Conservation (phyloP, 2,113 vertebrate species). For the Pomatorhinus ruficollis region DNA sequence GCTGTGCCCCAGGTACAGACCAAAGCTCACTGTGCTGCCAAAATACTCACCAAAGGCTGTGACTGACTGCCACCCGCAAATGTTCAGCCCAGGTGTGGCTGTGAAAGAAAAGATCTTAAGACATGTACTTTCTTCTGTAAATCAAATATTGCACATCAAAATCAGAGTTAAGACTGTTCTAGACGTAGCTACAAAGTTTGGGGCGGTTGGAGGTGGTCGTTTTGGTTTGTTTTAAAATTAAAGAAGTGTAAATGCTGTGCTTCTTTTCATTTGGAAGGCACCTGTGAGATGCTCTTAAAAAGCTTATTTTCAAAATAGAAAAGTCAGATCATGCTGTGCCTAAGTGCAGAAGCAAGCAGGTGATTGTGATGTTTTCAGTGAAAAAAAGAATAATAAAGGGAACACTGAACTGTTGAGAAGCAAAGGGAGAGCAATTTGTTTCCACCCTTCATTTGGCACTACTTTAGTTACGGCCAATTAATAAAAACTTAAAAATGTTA, state of each 20-base stretch:
- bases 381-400: not conserved
- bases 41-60: not conserved
- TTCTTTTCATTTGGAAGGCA: not conserved
- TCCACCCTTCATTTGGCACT: not conserved
- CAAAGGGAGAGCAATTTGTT: not conserved
- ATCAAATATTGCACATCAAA: not conserved
- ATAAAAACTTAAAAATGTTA: too few species aligned
- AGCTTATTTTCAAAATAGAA: not conserved
- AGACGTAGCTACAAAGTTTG: not conserved
- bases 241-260: not conserved
- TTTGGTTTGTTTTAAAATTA: not conserved
- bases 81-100: not conserved
- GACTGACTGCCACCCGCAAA: not conserved
- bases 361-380: fast-evolving
- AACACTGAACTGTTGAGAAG: not conserved
- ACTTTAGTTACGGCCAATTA: not conserved
- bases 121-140: not conserved
- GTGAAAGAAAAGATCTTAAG: not conserved
- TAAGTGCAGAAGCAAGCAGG: not conserved
- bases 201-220: not conserved
- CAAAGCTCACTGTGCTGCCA: not conserved
- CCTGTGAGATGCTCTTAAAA: not conserved
- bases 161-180: not conserved
- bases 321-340: not conserved
- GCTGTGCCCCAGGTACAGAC: not conserved